These are phyloP conservation scores for Leucoma salicis DNA, from an alignment of 2,888 invertebrate genomes.

Conservation along the genomic window DNA sequence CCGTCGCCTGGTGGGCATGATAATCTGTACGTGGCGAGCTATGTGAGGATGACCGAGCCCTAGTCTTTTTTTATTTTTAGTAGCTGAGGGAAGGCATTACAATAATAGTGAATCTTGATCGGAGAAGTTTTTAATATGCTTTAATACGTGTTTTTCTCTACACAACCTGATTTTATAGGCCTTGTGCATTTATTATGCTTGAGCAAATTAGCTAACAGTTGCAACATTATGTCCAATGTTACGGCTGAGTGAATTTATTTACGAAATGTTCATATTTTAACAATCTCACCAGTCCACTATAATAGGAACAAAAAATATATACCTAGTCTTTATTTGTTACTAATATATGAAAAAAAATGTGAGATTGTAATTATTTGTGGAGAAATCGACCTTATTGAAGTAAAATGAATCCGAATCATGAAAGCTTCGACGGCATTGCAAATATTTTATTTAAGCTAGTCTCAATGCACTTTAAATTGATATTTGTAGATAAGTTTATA, in stretches of 20 bases:
- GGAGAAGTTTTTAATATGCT: not conserved
- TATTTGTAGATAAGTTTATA: constrained; percentile 8
- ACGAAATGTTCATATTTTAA: constrained; percentile 58
- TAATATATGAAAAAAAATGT: constrained; percentile 3
- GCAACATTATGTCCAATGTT: constrained; percentile 50
- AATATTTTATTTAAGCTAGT: constrained; percentile 4
- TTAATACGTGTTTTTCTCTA: not conserved
- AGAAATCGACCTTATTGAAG: constrained; percentile 15
- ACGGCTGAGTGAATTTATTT: constrained; percentile 54
- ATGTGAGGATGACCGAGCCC: constrained; percentile 9
- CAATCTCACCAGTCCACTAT: constrained; percentile 34
- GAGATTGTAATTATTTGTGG: constrained; percentile 7
- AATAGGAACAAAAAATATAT: constrained; percentile 38
- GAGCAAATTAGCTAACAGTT: constrained; percentile 34
- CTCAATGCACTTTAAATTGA: constrained; percentile 7
- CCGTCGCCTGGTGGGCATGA: constrained; percentile 39
- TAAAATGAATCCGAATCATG: too few relatives aligned
- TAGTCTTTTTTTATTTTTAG: constrained; percentile 10
- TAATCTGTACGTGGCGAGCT: constrained; percentile 17
- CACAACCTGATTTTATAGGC: constrained; percentile 41
- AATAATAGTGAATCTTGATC: not conserved
- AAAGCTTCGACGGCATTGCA: constrained; percentile 1
- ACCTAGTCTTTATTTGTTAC: constrained; percentile 11
- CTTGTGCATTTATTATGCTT: constrained; percentile 53
- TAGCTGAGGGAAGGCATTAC: not conserved